Evolutionary conservation across 30 jellyfish, hydroid and myxozoan genomes (phyloP).

Genomic region (Sanderia malayensis): DNA sequence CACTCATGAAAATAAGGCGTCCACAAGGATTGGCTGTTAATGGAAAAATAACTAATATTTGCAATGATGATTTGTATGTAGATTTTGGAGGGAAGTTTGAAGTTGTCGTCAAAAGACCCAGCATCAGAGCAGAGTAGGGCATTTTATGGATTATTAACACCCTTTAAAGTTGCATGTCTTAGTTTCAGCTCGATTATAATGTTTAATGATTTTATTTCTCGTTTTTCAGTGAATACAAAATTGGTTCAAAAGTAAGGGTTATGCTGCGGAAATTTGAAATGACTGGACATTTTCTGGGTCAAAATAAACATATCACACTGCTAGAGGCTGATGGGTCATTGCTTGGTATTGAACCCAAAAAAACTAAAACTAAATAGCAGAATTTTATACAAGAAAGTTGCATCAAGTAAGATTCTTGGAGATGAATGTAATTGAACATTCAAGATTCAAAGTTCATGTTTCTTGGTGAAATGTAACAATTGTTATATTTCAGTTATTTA

Average conservation of each 20-base stretch:
- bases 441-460: background rate
- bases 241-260: slow-evolving; percentile 69
- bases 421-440: background rate
- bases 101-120: slow-evolving; percentile 78
- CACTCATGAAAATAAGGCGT: slow-evolving; percentile 71
- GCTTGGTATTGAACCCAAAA: slow-evolving; percentile 59
- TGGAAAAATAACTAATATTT: slow-evolving; percentile 66
- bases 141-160: background rate
- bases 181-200: background rate
- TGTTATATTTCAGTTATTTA: background rate
- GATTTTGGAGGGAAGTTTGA: slow-evolving; percentile 88
- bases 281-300: slow-evolving; percentile 95
- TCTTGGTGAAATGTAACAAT: background rate
- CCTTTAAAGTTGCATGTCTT: background rate
- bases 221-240: slow-evolving; percentile 30
- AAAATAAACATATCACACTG: slow-evolving; percentile 65
- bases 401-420: background rate
- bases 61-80: slow-evolving; percentile 82
- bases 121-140: slow-evolving; percentile 41
- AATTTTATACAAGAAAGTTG: background rate
- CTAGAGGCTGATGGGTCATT: slow-evolving; percentile 85
- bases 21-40: slow-evolving; percentile 60
- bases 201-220: background rate
- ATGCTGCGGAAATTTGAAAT: slow-evolving; percentile 63
- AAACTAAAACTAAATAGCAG: background rate